Percentiles rank a stretch among this genome's conserved stretches.
Evolutionary conservation across 2,888 invertebrate genomes (phyloP).

Genomic region (Flabesymbios commensalis): DNA sequence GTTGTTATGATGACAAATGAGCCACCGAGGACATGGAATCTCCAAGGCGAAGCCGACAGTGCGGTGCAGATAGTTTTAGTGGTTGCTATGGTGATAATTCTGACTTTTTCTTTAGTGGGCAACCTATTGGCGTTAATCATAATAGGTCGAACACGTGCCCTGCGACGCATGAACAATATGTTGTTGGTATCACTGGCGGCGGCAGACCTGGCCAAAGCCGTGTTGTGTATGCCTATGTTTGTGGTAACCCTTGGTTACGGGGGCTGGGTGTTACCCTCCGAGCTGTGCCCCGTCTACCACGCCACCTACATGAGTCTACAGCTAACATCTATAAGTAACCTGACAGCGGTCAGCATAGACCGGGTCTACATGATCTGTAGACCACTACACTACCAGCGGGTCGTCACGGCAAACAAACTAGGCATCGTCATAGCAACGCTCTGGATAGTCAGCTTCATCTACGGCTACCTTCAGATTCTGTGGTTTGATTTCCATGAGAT

Average conservation of each 20-base stretch:
- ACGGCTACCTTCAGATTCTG: constrained; percentile 22
- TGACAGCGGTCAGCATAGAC: constrained; percentile 27
- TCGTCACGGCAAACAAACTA: constrained; percentile 17
- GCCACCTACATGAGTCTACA: constrained; percentile 14
- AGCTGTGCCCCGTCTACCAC: constrained; percentile 23
- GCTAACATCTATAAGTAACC: constrained; percentile 15
- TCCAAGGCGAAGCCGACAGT: no score
- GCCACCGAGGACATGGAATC: no score
- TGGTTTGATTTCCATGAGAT: constrained; percentile 15
- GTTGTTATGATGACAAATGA: no score
- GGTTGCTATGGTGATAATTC: constrained; percentile 6
- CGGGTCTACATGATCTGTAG: constrained; percentile 27
- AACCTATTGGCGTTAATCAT: constrained; percentile 24
- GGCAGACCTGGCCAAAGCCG: constrained; percentile 18
- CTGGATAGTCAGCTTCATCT: constrained; percentile 24
- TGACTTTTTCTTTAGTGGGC: constrained; percentile 12
- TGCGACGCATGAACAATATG: constrained; percentile 26
- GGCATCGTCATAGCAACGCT: constrained; percentile 9
- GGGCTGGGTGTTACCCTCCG: constrained; percentile 3
- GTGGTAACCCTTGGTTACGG: constrained; percentile 7
- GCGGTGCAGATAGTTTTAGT: no score
- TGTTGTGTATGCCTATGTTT: constrained; percentile 27
- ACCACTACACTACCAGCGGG: constrained; percentile 30
- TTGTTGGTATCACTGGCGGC: constrained; percentile 27
- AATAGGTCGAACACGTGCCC: constrained; percentile 8